Evolutionary conservation across 1,140 invertebrate genomes (phyloP).

Genomic region (Aphis craccivora): DNA sequence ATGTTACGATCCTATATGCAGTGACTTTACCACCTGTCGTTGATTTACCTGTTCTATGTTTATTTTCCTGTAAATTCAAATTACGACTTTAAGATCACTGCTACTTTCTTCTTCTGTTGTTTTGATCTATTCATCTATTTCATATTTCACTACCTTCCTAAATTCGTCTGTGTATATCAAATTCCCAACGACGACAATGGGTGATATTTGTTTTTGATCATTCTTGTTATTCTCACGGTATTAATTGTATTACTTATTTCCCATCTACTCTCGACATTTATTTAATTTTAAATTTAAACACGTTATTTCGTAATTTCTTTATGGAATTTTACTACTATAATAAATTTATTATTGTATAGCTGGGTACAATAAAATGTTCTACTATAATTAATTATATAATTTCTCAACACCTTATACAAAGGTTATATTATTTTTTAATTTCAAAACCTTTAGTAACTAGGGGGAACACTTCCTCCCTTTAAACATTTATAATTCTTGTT

Average conservation of each 20-base stretch:
- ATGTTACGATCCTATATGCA: background rate
- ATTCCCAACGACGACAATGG: background rate
- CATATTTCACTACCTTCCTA: background rate
- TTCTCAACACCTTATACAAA: background rate
- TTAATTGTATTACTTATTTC: background rate
- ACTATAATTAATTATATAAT: background rate
- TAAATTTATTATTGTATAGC: background rate
- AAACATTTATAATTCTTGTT: background rate
- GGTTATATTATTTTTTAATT: background rate
- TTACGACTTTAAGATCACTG: accelerated
- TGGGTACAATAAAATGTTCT: background rate
- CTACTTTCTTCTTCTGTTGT: too few species aligned
- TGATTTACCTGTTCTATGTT: background rate
- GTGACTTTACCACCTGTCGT: background rate
- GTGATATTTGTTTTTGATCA: background rate
- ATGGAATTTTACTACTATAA: background rate
- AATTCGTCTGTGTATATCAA: background rate
- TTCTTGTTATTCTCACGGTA: background rate
- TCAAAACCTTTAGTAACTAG: background rate
- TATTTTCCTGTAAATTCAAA: background rate
- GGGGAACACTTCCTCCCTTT: background rate
- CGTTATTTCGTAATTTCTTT: background rate
- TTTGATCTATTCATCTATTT: background rate
- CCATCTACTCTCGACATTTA: background rate
- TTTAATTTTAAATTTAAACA: background rate